Evolutionary conservation across 2,888 invertebrate genomes (phyloP), one percentile per base, ranked within the genome.

Genomic region (Morpho achilles): DNA sequence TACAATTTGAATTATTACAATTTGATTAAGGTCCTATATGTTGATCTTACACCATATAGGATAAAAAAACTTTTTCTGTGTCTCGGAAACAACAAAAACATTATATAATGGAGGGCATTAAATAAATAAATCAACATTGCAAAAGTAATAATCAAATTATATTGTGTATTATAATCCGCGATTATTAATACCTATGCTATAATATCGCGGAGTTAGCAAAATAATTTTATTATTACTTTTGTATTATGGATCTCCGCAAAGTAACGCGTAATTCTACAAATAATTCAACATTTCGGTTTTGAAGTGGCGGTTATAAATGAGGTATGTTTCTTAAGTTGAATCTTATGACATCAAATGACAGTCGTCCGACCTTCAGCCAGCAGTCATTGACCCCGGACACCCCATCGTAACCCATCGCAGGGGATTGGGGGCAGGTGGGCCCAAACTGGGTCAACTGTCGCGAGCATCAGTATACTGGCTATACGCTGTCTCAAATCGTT

Each of bases 301-400:
- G 5, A 32, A 32, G 32, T 32, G 32, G 1, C 5, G 32, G 32
- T 32, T 5, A 32, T 3, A 32, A 3, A 3, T 32, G 1, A 5
- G 32, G 3, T 32, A 32, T 32, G 32, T 32, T 32, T 32, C 32
- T 32, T 32, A 32, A 32, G 5, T 32, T 32, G 32, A 32, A 32
- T 32, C 32, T 32, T 32, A 32, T 32, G 3, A 32, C 32, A 5
- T 32, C 32, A 32, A 32, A 32, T 32, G 32, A 32, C 32, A 68
- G 71, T 73, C 73, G 75, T 69, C 40, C 70, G 56, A 74, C 80
- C 76, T 80, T 78, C 71, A 76, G 67, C 61, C 68, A 40, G 47
- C n/a, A 8, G 51, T 61, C 64, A 56, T 42, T 53, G 62, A 64
- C 62, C 64, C 52, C 50, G 50, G 50, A 50, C 60, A 56, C 64